Percentiles rank a stretch among this genome's conserved stretches.
Conservation (phyloP, 64 coral and sea anemone species). For the Montipora sp. region DNA sequence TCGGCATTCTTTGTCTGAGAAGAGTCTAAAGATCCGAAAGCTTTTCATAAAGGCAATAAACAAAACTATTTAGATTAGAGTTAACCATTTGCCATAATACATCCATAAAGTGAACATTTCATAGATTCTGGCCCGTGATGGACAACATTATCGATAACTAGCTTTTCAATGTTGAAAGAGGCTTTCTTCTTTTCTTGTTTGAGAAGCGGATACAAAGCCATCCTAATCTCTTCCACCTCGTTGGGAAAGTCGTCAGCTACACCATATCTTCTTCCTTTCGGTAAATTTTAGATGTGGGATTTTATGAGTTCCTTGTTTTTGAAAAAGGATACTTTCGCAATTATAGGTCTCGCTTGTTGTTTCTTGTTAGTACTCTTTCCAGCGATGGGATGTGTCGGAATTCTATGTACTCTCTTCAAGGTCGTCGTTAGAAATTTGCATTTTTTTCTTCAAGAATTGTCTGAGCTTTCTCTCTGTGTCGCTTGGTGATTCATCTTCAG, state of each 20-base stretch:
- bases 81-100: neutral
- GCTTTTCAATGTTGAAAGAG: neutral
- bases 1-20: too few relatives aligned
- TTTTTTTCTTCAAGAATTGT: too few relatives aligned
- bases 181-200: neutral
- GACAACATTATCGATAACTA: neutral
- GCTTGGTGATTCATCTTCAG: too few relatives aligned
- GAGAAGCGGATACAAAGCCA: neutral
- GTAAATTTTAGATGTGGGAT: neutral
- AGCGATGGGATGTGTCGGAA: too few relatives aligned
- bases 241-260: neutral
- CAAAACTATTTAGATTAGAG: neutral
- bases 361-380: neutral
- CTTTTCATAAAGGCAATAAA: neutral
- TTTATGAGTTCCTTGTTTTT: neutral
- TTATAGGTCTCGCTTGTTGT: neutral
- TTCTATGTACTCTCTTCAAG: too few relatives aligned
- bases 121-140: neutral
- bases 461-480: too few relatives aligned
- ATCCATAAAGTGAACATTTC: neutral
- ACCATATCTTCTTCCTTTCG: neutral
- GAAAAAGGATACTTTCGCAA: neutral
- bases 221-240: neutral
- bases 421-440: too few relatives aligned
- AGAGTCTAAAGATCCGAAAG: too few relatives aligned